Evolutionary conservation across 2,797 vertebrate species (phyloP).

Genomic region (Molossus alvarezi): DNA sequence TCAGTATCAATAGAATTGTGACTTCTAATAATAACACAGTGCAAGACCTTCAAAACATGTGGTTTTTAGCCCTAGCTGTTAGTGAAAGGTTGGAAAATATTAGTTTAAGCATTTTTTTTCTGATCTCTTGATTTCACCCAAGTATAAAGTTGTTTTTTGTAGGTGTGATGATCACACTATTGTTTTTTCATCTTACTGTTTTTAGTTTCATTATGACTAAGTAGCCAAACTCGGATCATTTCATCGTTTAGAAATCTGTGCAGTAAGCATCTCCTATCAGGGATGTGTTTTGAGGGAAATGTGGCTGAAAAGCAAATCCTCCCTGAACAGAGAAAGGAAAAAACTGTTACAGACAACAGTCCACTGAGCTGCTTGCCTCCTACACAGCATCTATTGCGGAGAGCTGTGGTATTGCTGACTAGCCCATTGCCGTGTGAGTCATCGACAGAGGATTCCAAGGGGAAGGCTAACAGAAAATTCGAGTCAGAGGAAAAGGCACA

Average conservation of each 20-base stretch:
- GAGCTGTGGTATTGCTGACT: constrained; percentile 68
- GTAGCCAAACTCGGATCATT: constrained; percentile 54
- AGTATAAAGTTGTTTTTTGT: constrained; percentile 81
- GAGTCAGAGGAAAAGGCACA: constrained; percentile 74
- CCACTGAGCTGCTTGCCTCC: constrained; percentile 72
- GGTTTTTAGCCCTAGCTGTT: constrained; percentile 88
- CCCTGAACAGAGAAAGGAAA: constrained; percentile 77
- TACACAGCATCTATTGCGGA: constrained; percentile 75
- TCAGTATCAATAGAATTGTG: constrained; percentile 92
- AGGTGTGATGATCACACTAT: constrained; percentile 57
- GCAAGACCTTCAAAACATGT: constrained; percentile 90
- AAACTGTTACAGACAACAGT: constrained; percentile 58
- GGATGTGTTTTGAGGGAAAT: constrained; percentile 75
- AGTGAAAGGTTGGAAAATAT: constrained; percentile 93
- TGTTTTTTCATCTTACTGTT: constrained; percentile 75
- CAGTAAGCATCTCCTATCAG: background rate
- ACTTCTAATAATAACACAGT: constrained; percentile 93
- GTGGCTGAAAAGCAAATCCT: constrained; percentile 85
- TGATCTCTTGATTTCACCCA: constrained; percentile 81
- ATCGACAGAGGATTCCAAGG: constrained; percentile 70
- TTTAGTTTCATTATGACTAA: constrained; percentile 81
- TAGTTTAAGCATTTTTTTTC: constrained; percentile 83
- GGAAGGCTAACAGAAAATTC: constrained; percentile 82
- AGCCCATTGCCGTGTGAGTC: constrained; percentile 78
- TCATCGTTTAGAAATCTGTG: constrained; percentile 76